Base-by-base conservation (phyloP, 2,113 vertebrate genomes). In the Scalopus aquaticus region DNA sequence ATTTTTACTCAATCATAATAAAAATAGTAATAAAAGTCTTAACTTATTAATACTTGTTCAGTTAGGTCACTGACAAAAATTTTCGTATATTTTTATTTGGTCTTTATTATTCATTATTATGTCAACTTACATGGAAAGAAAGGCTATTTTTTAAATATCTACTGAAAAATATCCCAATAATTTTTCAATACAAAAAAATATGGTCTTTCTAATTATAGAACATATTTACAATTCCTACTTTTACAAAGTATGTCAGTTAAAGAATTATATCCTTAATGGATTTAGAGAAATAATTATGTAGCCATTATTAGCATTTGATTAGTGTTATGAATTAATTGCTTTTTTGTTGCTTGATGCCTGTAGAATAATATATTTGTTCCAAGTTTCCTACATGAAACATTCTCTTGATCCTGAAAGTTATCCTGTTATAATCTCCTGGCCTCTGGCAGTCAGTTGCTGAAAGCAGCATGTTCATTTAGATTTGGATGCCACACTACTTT, bases 351-450 rank as follows among this genome's bases (percentile, higher is more conserved):
- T 86, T 74, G 58, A 95, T 94, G 60, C 28, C 42, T 95, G 79
- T 91, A 91, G 78, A 35, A 93, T 91, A 92, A 93, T 69, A 30
- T 62, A 91, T 96, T 85, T 95, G 88, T 83, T 87, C n/a, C 64
- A 72, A 76, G 37, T 93, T 95, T 96, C 89, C 94, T 97, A 96
- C 94, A 96, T 95, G 96, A 98, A 98, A 97, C 88, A 96, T 97
- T 95, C 94, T 91, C 98, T 98, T 97, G 90, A 98, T 98, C 95
- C 94, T 96, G 77, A 95, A 89, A 97, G 96, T 98, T 97, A 97
- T 97, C 95, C 92, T 97, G 69, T 97, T 95, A 97, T 93, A 77
- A 97, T 97, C 91, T 93, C 54, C 56, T 95, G 95, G 97, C 96
- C 89, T 67, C 84, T 90, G 96, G 88, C 67, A 93, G 83, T 97